Base-by-base conservation (phyloP, 2,888 invertebrate genomes). In the Rhamphomyia laevipes region DNA sequence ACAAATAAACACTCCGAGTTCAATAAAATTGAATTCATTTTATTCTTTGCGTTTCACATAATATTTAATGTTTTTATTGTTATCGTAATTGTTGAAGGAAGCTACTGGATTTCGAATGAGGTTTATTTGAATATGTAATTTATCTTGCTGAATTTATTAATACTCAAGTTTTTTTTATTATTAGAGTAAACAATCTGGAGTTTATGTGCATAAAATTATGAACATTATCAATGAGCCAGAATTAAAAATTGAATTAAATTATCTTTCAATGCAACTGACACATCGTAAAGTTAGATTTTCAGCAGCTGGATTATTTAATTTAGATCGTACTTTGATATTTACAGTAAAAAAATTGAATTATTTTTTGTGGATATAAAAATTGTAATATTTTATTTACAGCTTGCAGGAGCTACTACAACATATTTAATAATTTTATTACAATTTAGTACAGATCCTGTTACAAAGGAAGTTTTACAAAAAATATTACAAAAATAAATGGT, bases 381-480 rank as follows among this genome's bases (percentile, higher is more conserved):
- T 4, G n/a, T 16, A 38, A 13, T 7, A n/a, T 15, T 12, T 45
- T 45, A 30, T 47, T 54, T 51, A 3, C 53, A 72, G 72, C 67
- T 71, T 33, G 63, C 67, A 54, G 70, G 70, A 16, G 68, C 71
- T 30, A 51, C 69, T 11, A 68, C 70, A 9, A 72, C 71, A 7
- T 71, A 72, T 58, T 58, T 71, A 41, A 69, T 72, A 3, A 68
- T 72, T 43, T 54, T 72, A 48, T 57, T 71, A 45, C 71, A 72
- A 56, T 70, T 71, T 44, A 65, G 23, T 40, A 33, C 11, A 11
- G 5, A 38, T 37, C 16, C n/a, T 7, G 23, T 27, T 7, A 27
- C 23, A 4, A 27, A 27, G 23, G 23, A 27, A 4, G 23, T 7
- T 27, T 6, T 27, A 27, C 7, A 27, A 27, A 27, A 27, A 27